Evolutionary conservation across 1,140 invertebrate species (phyloP).

Genomic region (Diorhabda elongata): DNA sequence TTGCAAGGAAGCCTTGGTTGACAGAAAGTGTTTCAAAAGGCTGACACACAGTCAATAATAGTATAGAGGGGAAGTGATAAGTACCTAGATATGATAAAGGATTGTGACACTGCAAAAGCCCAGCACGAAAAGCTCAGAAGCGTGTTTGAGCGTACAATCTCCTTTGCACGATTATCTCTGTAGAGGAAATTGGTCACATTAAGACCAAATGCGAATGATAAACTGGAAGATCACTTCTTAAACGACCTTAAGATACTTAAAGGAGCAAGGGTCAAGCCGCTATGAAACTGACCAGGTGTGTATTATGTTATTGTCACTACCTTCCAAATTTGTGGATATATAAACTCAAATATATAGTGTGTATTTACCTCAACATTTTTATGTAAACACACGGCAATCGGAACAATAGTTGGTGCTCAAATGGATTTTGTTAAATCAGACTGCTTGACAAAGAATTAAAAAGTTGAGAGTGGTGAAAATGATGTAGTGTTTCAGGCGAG

Average conservation of each 20-base stretch:
- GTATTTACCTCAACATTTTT: too few relatives aligned
- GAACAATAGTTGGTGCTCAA: constrained; percentile 35
- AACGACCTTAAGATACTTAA: constrained; percentile 22
- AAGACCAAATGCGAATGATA: neutral
- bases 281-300: constrained; percentile 35
- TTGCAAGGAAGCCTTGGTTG: too few relatives aligned
- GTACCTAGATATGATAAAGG: constrained; percentile 26
- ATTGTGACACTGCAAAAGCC: constrained; percentile 17
- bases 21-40: too few relatives aligned
- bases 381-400: too few relatives aligned
- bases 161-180: constrained; percentile 9
- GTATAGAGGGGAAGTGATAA: constrained; percentile 13
- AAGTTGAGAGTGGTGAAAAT: neutral
- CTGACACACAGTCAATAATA: constrained; percentile 21
- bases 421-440: neutral
- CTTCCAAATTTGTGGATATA: constrained; percentile 40
- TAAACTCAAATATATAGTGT: too few relatives aligned
- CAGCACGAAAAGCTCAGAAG: constrained; percentile 15
- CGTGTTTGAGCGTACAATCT: constrained; percentile 6
- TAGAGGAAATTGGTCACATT: constrained; percentile 2
- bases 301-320: constrained; percentile 32
- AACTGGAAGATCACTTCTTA: constrained; percentile 13
- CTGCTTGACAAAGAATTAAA: neutral
- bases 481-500: neutral
- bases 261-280: constrained; percentile 21